A percentile compares a stretch with the other conserved stretches of the same genome.
These are phyloP conservation scores for Cynodonichthys magdalenae DNA, from an alignment of 2,797 vertebrate genomes.

Conservation along the genomic window DNA sequence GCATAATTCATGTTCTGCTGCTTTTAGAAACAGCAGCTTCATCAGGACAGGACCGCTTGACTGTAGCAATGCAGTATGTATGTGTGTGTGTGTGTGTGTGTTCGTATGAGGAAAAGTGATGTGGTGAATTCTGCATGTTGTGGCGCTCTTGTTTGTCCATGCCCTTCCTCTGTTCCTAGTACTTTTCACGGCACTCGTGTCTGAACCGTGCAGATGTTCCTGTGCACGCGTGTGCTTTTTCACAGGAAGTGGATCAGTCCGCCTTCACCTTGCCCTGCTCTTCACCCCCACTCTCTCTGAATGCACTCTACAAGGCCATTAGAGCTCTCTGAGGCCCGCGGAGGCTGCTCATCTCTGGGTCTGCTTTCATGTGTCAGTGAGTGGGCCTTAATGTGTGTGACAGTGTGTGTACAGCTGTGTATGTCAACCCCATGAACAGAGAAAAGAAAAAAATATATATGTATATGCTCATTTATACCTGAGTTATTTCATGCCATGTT, in stretches of 20 bases:
- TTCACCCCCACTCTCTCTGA: slow-evolving; percentile 79
- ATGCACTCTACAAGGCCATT: slow-evolving; percentile 80
- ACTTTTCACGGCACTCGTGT: slow-evolving; percentile 28
- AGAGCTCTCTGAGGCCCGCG: slow-evolving; percentile 74
- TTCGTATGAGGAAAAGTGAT: slow-evolving; percentile 26
- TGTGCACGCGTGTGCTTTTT: slow-evolving; percentile 31
- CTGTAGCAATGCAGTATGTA: slow-evolving; percentile 68
- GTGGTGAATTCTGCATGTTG: slow-evolving; percentile 51
- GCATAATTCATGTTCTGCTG: slow-evolving; percentile 86
- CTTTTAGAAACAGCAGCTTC: slow-evolving; percentile 86
- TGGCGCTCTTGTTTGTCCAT: slow-evolving; percentile 52
- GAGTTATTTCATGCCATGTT: slow-evolving; percentile 3
- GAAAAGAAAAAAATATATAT: slow-evolving; percentile 24
- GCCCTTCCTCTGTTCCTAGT: slow-evolving; percentile 29
- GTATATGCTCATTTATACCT: background rate
- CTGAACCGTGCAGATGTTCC: slow-evolving; percentile 35
- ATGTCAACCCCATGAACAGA: slow-evolving; percentile 31
- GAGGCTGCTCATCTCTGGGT: slow-evolving; percentile 71
- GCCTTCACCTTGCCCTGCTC: slow-evolving; percentile 82
- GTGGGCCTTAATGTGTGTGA: slow-evolving; percentile 49
- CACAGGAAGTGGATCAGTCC: slow-evolving; percentile 58
- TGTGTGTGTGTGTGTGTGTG: slow-evolving; percentile 10
- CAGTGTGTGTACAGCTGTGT: slow-evolving; percentile 27
- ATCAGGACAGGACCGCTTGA: slow-evolving; percentile 82
- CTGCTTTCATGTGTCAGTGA: slow-evolving; percentile 78